Base-by-base conservation (phyloP, 2,797 vertebrate genomes). In the Enteromius afrohamiltoni region DNA sequence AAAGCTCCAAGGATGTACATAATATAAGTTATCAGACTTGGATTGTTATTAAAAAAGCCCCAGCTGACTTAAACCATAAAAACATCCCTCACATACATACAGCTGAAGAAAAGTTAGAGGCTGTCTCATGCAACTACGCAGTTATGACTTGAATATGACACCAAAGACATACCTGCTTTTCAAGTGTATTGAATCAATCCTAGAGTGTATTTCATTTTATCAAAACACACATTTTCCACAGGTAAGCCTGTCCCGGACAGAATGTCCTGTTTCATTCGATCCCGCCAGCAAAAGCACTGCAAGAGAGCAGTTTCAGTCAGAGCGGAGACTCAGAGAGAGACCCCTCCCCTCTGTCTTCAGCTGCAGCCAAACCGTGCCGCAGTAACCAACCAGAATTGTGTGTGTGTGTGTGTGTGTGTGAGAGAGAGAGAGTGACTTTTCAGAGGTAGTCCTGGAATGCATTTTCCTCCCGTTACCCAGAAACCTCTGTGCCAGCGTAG, bases 321-420 rank as follows among this genome's bases (percentile, higher is more conserved):
- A 60, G 68, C 51, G 85, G 79, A 64, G 64, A 51, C 45, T 51
- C 67, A 21, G 17, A 80, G 71, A 40, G 34, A 71, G 67, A 84
- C 79, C 86, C 80, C 86, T 79, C 85, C 87, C 78, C 1, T 80
- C 88, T 84, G 81, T 86, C 86, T 82, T 86, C 34, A 90, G 86
- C 88, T 83, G 83, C 82, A 87, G 88, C 85, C 90, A 90, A 91
- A 86, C 81, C 86, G 85, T 0, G 65, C 90, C 90, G 90, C 89
- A 92, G 85, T 91, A 92, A 92, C 86, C 69, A 69, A 84, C 82
- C 89, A 85, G 86, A 85, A 71, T 68, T 60, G 67, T 77, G 67
- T n/a, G 80, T 79, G 75, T 82, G 71, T 87, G 42, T 87, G 82
- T 87, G 53, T 79, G n/a, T n/a, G n/a, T n/a, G n/a, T n/a, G n/a